These are phyloP conservation scores for Psittacula derbiana DNA, from an alignment of 2,797 vertebrate genomes.

Conservation along the genomic window DNA sequence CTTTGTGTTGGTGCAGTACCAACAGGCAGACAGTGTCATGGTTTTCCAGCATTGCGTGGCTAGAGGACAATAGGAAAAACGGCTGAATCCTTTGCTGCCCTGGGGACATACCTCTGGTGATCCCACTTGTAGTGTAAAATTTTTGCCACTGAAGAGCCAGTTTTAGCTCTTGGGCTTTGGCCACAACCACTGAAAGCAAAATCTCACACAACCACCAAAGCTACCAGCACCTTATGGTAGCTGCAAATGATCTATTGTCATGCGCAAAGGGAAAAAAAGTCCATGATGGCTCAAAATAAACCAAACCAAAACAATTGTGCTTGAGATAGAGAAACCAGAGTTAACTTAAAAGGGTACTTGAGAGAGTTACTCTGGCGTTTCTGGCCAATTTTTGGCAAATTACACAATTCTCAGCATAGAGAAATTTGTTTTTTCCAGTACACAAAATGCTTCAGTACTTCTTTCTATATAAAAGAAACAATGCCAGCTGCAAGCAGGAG, in stretches of 20 bases:
- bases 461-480: neutral
- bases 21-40: fast-evolving
- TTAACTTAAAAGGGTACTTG: neutral
- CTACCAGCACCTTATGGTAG: neutral
- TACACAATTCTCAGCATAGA: neutral
- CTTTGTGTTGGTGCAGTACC: neutral
- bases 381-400: neutral
- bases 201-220: neutral
- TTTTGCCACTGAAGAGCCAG: neutral
- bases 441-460: neutral
- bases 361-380: neutral
- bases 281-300: neutral
- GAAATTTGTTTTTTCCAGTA: neutral
- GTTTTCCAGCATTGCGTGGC: neutral
- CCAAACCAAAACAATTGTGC: neutral
- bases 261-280: neutral
- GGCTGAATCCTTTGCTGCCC: neutral
- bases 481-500: neutral
- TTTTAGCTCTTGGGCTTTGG: neutral
- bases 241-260: neutral
- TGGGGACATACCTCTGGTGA: neutral
- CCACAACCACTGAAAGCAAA: neutral
- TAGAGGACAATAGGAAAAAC: neutral
- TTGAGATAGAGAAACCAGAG: neutral
- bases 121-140: neutral